A percentile compares a stretch with the other conserved stretches of the same genome.
phyloP scores from a whole-genome alignment of 92 coral and sea anemone species.

The Actinostola sp. region DNA sequence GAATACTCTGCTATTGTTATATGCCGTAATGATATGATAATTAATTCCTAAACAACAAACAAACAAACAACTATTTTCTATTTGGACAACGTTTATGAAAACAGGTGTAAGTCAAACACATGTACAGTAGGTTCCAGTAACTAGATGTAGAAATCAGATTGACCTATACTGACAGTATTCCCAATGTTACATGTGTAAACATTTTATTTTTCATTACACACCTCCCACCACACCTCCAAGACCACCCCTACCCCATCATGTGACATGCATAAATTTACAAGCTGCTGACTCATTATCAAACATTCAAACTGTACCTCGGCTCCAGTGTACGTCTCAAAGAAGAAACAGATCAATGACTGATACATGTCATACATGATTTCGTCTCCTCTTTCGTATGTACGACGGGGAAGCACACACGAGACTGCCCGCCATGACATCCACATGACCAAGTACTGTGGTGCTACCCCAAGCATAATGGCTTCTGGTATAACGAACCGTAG shows the following conservation, averaged over 20 bases:
- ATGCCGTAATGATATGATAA: no score
- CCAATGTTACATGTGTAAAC: no score
- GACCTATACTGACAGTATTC: no score
- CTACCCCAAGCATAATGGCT: constrained; percentile 82
- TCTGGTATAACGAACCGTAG: constrained; percentile 86
- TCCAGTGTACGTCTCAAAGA: constrained; percentile 92
- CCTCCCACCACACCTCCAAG: constrained; percentile 3
- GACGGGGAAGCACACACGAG: constrained; percentile 74
- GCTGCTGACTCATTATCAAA: not conserved
- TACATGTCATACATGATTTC: constrained; percentile 86
- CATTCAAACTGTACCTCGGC: constrained; percentile 70
- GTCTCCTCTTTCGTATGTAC: constrained; percentile 82
- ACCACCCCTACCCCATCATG: not conserved
- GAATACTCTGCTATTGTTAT: no score
- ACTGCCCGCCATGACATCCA: constrained; percentile 85
- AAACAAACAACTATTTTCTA: no score
- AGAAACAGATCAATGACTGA: constrained; percentile 91
- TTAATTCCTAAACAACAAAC: no score
- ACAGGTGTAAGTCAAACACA: no score
- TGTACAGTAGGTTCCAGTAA: no score
- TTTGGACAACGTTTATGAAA: no score
- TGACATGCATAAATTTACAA: not conserved
- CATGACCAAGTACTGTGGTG: constrained; percentile 75
- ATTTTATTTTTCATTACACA: constrained; percentile 9
- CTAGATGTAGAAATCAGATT: no score